Conservation (phyloP, 1,140 invertebrate species). For the Liolophura sinensis region DNA sequence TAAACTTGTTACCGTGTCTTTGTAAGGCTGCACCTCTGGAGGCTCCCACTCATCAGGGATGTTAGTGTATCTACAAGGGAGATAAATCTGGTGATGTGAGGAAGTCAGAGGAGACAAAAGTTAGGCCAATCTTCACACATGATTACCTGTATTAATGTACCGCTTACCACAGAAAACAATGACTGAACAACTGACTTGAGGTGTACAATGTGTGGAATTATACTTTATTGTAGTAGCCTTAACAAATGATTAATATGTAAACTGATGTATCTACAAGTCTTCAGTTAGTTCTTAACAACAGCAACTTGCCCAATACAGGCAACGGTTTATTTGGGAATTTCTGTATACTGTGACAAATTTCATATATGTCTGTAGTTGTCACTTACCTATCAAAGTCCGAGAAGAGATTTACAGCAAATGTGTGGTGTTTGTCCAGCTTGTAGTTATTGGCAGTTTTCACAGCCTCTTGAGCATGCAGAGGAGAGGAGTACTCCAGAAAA, state of each 20-base stretch:
- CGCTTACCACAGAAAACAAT: too few relatives aligned
- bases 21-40: slow-evolving; percentile 84
- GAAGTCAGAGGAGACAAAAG: too few relatives aligned
- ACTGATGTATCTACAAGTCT: background rate
- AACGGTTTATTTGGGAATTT: background rate
- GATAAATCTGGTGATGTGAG: too few relatives aligned
- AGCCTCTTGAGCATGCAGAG: slow-evolving; percentile 81
- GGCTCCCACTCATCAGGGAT: slow-evolving; percentile 92
- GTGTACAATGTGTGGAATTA: too few relatives aligned
- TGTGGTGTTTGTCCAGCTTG: slow-evolving; percentile 95
- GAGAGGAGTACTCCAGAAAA: slow-evolving; percentile 88
- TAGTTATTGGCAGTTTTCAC: slow-evolving; percentile 87
- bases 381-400: slow-evolving; percentile 92
- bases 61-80: slow-evolving; percentile 74
- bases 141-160: too few relatives aligned
- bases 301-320: background rate
- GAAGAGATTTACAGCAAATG: slow-evolving; percentile 93
- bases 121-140: too few relatives aligned
- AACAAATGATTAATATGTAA: background rate
- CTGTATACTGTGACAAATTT: background rate
- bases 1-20: slow-evolving; percentile 61
- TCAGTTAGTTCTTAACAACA: background rate
- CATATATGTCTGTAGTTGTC: background rate
- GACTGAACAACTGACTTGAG: too few relatives aligned
- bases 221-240: background rate